Conservation (phyloP, 2,113 vertebrate species). For the Callithrix jacchus region DNA sequence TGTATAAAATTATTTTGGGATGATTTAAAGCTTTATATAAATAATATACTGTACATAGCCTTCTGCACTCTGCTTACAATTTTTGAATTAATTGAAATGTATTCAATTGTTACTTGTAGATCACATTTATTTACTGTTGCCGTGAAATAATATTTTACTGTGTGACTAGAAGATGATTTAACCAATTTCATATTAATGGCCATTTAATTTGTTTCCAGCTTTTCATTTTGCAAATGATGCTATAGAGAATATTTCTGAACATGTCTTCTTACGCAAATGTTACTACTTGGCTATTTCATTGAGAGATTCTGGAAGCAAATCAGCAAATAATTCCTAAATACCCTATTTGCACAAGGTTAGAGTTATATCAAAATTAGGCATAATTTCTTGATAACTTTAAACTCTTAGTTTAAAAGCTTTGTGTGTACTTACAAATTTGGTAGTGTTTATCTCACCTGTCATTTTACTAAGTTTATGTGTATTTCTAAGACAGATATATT, state of each 20-base stretch:
- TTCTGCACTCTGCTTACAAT: background rate
- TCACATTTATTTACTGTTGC: background rate
- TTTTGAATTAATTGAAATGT: background rate
- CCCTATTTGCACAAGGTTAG: background rate
- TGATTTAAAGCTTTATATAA: constrained; percentile 12
- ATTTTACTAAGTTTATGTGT: constrained; percentile 38
- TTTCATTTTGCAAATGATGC: constrained; percentile 22
- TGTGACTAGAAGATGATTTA: background rate
- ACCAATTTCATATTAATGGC: background rate
- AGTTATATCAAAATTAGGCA: background rate
- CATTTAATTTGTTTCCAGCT: constrained; percentile 20
- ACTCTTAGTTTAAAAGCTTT: constrained; percentile 8
- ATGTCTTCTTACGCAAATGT: background rate
- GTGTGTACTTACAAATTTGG: background rate
- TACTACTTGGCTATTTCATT: background rate
- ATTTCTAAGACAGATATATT: background rate
- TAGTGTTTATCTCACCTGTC: background rate
- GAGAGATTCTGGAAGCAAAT: constrained; percentile 12
- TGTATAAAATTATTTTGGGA: background rate
- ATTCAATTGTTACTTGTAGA: background rate
- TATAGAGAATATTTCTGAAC: background rate
- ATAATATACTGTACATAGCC: background rate
- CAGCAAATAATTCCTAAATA: background rate
- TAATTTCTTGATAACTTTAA: constrained; percentile 28
- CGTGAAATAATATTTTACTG: background rate